Evolutionary conservation across 2,113 vertebrate genomes (phyloP).

Genomic region (Emberiza fucata): DNA sequence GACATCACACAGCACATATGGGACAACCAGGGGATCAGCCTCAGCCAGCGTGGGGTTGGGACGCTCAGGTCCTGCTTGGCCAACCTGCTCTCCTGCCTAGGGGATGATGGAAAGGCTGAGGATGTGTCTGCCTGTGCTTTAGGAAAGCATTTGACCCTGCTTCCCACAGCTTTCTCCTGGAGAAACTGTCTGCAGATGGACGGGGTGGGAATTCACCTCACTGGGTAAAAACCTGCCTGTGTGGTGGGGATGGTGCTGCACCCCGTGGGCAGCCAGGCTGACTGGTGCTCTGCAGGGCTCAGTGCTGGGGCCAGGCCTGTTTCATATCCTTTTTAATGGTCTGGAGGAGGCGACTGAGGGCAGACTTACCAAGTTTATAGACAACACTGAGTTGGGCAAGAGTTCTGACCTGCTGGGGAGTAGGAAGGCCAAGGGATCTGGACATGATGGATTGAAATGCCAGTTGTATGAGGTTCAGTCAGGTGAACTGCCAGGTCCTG

Average conservation of each 20-base stretch:
- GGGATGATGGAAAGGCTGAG: not conserved
- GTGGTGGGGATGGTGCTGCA: not conserved
- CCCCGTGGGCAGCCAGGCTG: not conserved
- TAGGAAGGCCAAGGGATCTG: not conserved
- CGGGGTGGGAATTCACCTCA: no score
- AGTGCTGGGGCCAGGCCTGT: not conserved
- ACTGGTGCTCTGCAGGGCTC: not conserved
- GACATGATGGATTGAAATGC: not conserved
- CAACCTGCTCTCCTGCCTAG: not conserved
- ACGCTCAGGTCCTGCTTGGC: not conserved
- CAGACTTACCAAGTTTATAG: not conserved
- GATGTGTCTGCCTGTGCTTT: not conserved
- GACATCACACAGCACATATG: not conserved
- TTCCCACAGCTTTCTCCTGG: not conserved
- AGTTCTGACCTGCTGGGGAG: not conserved
- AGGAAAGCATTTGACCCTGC: not conserved
- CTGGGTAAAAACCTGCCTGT: not conserved
- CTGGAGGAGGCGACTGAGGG: not conserved
- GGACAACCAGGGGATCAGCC: not conserved
- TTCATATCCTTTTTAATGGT: not conserved
- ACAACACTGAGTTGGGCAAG: not conserved
- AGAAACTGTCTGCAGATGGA: not conserved
- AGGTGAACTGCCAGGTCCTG: not conserved
- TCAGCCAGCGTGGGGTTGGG: not conserved
- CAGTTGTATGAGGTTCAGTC: not conserved